Base-by-base conservation (phyloP, 2,888 invertebrate genomes). In the Agriopis aurantiaria region DNA sequence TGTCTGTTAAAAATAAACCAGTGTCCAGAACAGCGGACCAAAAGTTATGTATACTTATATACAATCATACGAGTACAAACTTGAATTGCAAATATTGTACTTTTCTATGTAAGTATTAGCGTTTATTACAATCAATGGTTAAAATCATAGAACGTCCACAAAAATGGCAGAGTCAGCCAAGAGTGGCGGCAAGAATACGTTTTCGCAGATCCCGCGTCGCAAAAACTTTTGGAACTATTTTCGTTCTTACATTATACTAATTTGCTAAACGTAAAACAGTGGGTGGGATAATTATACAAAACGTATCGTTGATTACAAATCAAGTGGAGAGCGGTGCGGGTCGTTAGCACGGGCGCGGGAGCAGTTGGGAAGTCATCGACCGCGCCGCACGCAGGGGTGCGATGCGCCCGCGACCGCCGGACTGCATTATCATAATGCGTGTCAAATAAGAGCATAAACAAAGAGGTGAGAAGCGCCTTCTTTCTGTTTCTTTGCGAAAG, bases 321-420 rank as follows among this genome's bases (percentile, higher is more conserved):
- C 82, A 80, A 84, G 84, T 85, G 84, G 84, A 86, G 85, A 68
- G 68, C 51, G 55, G 57, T 45, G 67, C 62, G 71, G 91, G 91
- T 91, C 91, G 85, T 90, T 91, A 89, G 85, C 89, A 87, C 84
- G 80, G 84, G 55, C 51, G 64, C 69, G 70, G 82, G 80, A 83
- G 80, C 85, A 82, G 83, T 86, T 85, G 86, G 89, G 83, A 85
- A 90, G 91, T 91, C 91, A 90, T 89, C 90, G 91, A 90, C 91
- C 91, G 91, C 79, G 75, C 82, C 77, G 78, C 88, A 87, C 87
- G 87, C 86, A 85, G 86, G 86, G 87, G 79, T 80, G 79, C 78
- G 73, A 75, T 78, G 80, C 77, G 76, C 76, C 79, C 78, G 82
- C 82, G 74, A 73, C 81, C 82, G 43, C 48, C 56, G 33, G 45